These are phyloP conservation scores for Enteromius radiatus DNA, from an alignment of 2,797 vertebrate genomes.

Conservation along the genomic window DNA sequence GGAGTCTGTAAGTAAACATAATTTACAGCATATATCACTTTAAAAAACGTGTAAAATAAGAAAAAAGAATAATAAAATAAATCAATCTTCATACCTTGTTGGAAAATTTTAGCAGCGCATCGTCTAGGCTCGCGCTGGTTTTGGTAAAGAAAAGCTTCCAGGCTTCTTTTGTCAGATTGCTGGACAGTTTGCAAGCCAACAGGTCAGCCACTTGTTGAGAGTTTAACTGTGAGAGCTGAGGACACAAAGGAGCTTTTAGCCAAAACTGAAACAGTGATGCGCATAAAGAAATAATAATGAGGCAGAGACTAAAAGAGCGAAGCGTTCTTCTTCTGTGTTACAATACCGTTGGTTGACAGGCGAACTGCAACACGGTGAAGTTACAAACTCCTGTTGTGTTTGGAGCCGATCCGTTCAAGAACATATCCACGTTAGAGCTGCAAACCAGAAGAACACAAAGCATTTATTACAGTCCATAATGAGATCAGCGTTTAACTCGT, in stretches of 20 bases:
- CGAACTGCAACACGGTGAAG: slow-evolving; percentile 22
- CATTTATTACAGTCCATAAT: not conserved
- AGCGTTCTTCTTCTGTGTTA: not conserved
- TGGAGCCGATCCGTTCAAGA: not conserved
- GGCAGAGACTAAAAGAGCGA: not conserved
- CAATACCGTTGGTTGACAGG: slow-evolving; percentile 15
- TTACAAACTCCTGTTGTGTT: not conserved
- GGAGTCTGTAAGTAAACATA: not conserved
- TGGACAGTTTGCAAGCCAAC: slow-evolving; percentile 10
- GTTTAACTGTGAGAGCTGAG: slow-evolving; percentile 7
- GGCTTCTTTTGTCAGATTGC: slow-evolving; percentile 25
- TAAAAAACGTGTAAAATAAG: not conserved
- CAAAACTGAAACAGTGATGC: not conserved
- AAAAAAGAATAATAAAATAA: not conserved
- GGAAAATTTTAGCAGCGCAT: slow-evolving; percentile 14
- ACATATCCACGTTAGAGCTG: not conserved
- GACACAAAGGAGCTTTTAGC: not conserved
- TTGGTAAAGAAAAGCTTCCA: slow-evolving; percentile 36
- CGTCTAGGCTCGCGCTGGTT: slow-evolving; percentile 14
- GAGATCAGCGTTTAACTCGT: not conserved
- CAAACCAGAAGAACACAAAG: not conserved
- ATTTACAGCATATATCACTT: not conserved
- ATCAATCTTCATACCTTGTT: slow-evolving; percentile 19
- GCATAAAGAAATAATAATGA: not conserved
- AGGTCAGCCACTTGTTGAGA: slow-evolving; percentile 33